These are phyloP conservation scores for Eumacrocentrus americanus DNA, from an alignment of 2,888 invertebrate species.

Conservation along the genomic window DNA sequence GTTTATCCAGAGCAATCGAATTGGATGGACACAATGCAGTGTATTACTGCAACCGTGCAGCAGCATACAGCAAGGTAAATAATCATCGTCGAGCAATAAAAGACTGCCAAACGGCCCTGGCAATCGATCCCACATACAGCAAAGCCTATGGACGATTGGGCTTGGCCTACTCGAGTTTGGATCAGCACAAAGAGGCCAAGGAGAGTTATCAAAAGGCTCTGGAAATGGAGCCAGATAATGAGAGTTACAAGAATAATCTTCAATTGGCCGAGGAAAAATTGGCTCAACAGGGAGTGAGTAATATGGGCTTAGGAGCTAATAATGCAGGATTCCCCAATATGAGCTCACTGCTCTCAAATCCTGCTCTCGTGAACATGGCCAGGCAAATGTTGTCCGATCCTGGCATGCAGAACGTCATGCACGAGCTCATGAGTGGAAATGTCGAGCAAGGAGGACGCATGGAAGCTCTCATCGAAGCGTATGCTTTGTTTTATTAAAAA, in stretches of 20 bases:
- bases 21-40: conserved; percentile 89
- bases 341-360: conserved; percentile 76
- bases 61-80: conserved; percentile 89
- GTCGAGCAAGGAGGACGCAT: conserved; percentile 54
- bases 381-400: conserved; percentile 85
- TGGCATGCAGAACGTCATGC: conserved; percentile 78
- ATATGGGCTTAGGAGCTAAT: conserved; percentile 45
- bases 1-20: conserved; percentile 77
- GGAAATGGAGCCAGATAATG: conserved; percentile 90
- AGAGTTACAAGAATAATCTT: conserved; percentile 86
- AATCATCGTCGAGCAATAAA: conserved; percentile 83
- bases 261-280: conserved; percentile 78
- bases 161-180: conserved; percentile 83
- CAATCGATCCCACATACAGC: conserved; percentile 88
- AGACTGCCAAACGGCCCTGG: conserved; percentile 89
- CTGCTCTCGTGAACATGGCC: conserved; percentile 83
- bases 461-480: conserved; percentile 65
- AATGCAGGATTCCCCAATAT: conserved; percentile 49
- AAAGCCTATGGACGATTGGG: conserved; percentile 94
- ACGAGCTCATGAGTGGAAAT: conserved; percentile 65
- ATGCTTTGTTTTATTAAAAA: conserved; percentile 50
- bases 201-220: conserved; percentile 87
- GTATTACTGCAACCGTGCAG: conserved; percentile 97
- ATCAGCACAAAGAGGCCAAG: conserved; percentile 82
- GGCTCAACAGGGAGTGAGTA: conserved; percentile 45